phyloP scores from a whole-genome alignment of 2,797 vertebrate species.

The Alectoris magna region DNA sequence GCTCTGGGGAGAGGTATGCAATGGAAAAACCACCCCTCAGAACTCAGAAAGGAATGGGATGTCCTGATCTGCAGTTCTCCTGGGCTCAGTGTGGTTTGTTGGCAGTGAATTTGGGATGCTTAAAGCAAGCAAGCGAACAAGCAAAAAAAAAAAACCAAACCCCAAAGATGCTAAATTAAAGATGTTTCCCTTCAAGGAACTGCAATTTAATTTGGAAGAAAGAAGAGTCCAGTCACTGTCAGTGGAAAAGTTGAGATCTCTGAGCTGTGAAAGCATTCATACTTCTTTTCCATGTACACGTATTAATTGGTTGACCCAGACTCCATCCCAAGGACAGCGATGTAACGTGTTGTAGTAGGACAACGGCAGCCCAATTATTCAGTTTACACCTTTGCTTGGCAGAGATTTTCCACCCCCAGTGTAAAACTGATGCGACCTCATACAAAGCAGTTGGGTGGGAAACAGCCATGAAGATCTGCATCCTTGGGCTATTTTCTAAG shows the following conservation, averaged over 20 bases:
- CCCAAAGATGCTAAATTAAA: background rate
- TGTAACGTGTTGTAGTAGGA: fast-evolving
- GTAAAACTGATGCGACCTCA: background rate
- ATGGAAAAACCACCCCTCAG: background rate
- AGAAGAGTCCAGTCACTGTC: background rate
- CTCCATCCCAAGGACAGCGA: fast-evolving
- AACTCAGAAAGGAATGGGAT: background rate
- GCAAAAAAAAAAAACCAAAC: background rate
- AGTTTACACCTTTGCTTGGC: background rate
- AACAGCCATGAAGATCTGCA: fast-evolving
- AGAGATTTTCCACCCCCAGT: background rate
- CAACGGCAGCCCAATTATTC: background rate
- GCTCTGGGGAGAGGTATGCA: background rate
- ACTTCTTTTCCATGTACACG: background rate
- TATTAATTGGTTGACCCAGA: background rate
- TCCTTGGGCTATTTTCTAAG: background rate
- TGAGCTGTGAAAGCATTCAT: background rate
- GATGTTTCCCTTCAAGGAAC: background rate
- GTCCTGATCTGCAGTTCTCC: background rate
- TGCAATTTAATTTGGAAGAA: background rate
- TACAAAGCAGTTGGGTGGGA: background rate
- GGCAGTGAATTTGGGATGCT: background rate
- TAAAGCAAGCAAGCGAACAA: background rate
- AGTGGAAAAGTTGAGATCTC: background rate
- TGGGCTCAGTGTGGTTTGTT: background rate